Conservation (phyloP, 2,888 invertebrate species). For the Pachliopta kotzebuea region DNA sequence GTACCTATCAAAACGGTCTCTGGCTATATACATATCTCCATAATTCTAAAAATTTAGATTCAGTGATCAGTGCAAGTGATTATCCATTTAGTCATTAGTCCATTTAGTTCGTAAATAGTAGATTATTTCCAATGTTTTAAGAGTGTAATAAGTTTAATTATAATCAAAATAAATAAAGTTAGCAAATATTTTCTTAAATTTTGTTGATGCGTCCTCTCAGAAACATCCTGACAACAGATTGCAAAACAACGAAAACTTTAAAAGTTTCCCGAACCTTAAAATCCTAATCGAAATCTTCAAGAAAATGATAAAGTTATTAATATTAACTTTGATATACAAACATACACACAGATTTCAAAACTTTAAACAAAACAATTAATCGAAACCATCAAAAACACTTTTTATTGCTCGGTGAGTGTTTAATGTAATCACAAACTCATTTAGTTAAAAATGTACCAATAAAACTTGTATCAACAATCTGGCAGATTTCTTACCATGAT, state of each 20-base stretch:
- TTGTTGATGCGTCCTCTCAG: conserved; percentile 6
- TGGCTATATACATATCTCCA: too few species aligned
- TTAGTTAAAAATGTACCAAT: neutral
- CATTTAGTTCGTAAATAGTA: too few species aligned
- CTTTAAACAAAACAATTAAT: conserved; percentile 22
- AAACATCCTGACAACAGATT: conserved; percentile 25
- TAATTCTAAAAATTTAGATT: too few species aligned
- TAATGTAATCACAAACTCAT: conserved; percentile 10
- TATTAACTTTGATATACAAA: neutral
- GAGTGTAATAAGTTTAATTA: too few species aligned
- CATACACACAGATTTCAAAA: neutral
- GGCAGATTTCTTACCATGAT: conserved; percentile 6
- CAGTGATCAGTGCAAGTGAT: too few species aligned
- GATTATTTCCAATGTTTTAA: too few species aligned
- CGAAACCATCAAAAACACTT: conserved; percentile 17
- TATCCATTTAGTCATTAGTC: too few species aligned
- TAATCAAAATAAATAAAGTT: neutral
- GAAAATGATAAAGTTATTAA: conserved; percentile 18
- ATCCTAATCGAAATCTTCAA: conserved; percentile 5
- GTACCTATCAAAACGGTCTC: too few species aligned
- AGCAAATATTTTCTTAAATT: neutral
- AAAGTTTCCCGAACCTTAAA: conserved; percentile 14
- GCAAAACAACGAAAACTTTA: conserved; percentile 18
- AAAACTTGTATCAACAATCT: neutral
- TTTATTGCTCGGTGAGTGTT: conserved; percentile 26